Evolutionary conservation across 2,113 vertebrate genomes (phyloP), one percentile per base, ranked within the genome.

Genomic region (Clarias magur): DNA sequence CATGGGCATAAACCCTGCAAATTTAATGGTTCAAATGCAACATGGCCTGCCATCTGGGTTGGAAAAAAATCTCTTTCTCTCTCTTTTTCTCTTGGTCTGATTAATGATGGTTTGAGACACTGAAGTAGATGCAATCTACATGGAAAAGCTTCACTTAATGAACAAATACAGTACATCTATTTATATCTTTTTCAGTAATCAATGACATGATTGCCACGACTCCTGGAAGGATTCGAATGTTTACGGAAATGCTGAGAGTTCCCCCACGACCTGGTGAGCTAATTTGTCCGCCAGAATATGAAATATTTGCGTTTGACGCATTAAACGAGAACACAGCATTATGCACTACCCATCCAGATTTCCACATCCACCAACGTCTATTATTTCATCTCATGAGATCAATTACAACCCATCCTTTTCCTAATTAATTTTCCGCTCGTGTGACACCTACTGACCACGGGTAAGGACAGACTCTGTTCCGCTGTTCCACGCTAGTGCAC

Each of bases 21-120:
- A 95, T 95, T 94, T 94, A 94, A 94, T 90, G 93, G 93, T 94
- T 95, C 92, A 93, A 92, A 92, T 91, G 90, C 91, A 85, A 90
- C 91, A 91, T 91, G 89, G 88, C 91, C 84, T 92, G 91, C 95
- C 94, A 95, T 96, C 95, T 95, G 94, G 92, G 90, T 87, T 87
- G 89, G 92, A 38, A 88, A 86, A 84, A 6, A 8, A 6, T 48
- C 48, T 84, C 73, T 85, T 62, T 86, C 27, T 63, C 25, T 63
- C 23, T 63, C 8, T 60, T 4, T 62, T 53, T 57, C 42, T 63
- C 63, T 63, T 60, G 65, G 54, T 83, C 86, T 73, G 73, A 90
- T 90, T 88, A 90, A 88, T 62, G 38, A 70, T 23, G 53, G 88
- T 88, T 91, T 89, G 87, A 80, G 88, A 86, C 88, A 79, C 88